Evolutionary conservation across 2,888 invertebrate species (phyloP), one percentile per base, ranked within the genome.

Genomic region (Agrypnus murinus): DNA sequence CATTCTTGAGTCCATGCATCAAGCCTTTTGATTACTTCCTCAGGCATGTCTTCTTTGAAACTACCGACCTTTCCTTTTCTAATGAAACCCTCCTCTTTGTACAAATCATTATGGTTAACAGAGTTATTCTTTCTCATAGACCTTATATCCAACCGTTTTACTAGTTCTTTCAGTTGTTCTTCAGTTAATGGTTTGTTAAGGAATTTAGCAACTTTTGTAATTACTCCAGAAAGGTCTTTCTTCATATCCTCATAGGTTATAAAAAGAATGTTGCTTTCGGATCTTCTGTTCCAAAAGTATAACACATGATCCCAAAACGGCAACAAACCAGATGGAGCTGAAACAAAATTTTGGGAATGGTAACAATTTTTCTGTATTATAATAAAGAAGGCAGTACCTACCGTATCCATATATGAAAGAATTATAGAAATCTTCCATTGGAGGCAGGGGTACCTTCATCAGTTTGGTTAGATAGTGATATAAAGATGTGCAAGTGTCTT

Each of bases 271-370:
- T 92, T 92, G 0, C 90, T 86, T 72, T 91, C 85, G 68, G 92
- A 77, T 67, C 90, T 87, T 59, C 88, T 82, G 6, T 88, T 85
- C 90, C 92, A 92, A 0, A 91, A 92, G 85, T 93, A 92, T 78
- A 90, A 90, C 0, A 94, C 81, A 77, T 94, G 93, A 65, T 90
- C 89, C 86, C 92, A 93, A 78, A 89, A 93, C 0, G 94, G 93
- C 64, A 90, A 88, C 90, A 91, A n/a, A n/a, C n/a, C n/a, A n/a
- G n/a, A n/a, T n/a, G n/a, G n/a, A n/a, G n/a, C n/a, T n/a, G n/a
- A n/a, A n/a, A n/a, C n/a, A n/a, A n/a, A n/a, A n/a, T n/a, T n/a
- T n/a, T n/a, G n/a, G n/a, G n/a, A n/a, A n/a, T n/a, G n/a, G n/a
- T n/a, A n/a, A n/a, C n/a, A n/a, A n/a, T n/a, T n/a, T n/a, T n/a